These are phyloP conservation scores for Xestia sexstrigata DNA, from an alignment of 2,888 invertebrate species.

Conservation along the genomic window DNA sequence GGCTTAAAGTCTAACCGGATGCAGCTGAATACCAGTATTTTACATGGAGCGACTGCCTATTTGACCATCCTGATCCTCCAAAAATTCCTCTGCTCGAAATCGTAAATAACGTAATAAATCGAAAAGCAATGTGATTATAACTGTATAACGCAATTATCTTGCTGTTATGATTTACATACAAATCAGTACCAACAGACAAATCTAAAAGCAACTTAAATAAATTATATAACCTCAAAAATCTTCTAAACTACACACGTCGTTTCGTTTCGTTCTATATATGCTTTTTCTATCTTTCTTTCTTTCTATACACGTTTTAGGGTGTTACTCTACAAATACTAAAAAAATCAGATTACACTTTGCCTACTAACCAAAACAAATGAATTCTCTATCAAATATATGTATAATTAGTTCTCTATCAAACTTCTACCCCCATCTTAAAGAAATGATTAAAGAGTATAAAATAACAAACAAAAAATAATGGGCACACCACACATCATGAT, in stretches of 20 bases:
- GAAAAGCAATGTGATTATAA: not conserved
- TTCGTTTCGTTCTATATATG: too few species aligned
- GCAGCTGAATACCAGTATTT: too few species aligned
- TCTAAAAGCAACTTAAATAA: not conserved
- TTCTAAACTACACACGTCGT: too few species aligned
- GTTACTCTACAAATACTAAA: not conserved
- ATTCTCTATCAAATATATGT: not conserved
- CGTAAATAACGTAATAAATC: not conserved
- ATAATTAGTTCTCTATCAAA: not conserved
- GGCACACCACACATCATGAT: conserved; percentile 13
- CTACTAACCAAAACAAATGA: not conserved
- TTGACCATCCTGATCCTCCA: too few species aligned
- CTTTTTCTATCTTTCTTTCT: too few species aligned
- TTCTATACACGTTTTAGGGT: not conserved
- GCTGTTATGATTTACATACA: not conserved
- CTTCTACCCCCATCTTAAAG: not conserved
- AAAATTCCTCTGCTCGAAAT: too few species aligned
- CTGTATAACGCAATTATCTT: not conserved
- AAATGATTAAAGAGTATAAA: not conserved
- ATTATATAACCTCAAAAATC: not conserved
- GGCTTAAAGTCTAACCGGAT: too few species aligned
- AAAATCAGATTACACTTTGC: not conserved
- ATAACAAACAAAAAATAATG: conserved; percentile 29
- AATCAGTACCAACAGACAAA: not conserved
- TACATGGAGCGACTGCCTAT: too few species aligned